These are phyloP conservation scores for Drosophila koepferae DNA, from an alignment of 2,888 invertebrate genomes.

Conservation along the genomic window DNA sequence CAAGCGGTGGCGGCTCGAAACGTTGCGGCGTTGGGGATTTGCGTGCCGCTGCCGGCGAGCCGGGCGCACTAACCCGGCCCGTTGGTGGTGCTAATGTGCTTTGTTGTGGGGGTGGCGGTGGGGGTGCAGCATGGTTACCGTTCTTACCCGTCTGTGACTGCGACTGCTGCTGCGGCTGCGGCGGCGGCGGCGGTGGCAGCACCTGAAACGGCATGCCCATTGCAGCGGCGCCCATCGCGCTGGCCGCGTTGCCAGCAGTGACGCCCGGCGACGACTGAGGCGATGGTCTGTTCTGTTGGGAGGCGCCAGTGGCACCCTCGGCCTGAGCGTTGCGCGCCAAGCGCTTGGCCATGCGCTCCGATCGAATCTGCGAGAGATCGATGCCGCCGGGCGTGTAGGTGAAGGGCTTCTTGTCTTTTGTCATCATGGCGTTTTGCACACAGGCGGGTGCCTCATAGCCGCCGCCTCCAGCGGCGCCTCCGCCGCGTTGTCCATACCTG, in stretches of 20 bases:
- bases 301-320: slow-evolving; percentile 88
- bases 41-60: slow-evolving; percentile 85
- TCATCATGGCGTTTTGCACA: slow-evolving; percentile 97
- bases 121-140: slow-evolving; percentile 83
- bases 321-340: slow-evolving; percentile 89
- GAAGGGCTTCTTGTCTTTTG: slow-evolving; percentile 97
- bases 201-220: slow-evolving; percentile 78
- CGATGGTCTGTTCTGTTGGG: slow-evolving; percentile 86
- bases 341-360: slow-evolving; percentile 94
- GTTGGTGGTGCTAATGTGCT: slow-evolving; percentile 84
- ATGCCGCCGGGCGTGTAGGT: slow-evolving; percentile 98
- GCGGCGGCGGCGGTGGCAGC: slow-evolving; percentile 86
- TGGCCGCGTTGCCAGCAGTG: slow-evolving; percentile 83
- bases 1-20: slow-evolving; percentile 86
- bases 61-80: slow-evolving; percentile 82
- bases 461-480: slow-evolving; percentile 70
- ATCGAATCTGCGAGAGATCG: slow-evolving; percentile 94
- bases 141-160: slow-evolving; percentile 79
- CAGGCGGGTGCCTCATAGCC: slow-evolving; percentile 92
- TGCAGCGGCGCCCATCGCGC: slow-evolving; percentile 79
- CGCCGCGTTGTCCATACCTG: slow-evolving; percentile 85
- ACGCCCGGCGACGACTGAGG: slow-evolving; percentile 77
- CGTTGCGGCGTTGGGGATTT: slow-evolving; percentile 86
- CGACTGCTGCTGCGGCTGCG: slow-evolving; percentile 51
- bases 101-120: slow-evolving; percentile 84